phyloP scores from a whole-genome alignment of 2,888 invertebrate genomes.

The Fabriciana adippe region DNA sequence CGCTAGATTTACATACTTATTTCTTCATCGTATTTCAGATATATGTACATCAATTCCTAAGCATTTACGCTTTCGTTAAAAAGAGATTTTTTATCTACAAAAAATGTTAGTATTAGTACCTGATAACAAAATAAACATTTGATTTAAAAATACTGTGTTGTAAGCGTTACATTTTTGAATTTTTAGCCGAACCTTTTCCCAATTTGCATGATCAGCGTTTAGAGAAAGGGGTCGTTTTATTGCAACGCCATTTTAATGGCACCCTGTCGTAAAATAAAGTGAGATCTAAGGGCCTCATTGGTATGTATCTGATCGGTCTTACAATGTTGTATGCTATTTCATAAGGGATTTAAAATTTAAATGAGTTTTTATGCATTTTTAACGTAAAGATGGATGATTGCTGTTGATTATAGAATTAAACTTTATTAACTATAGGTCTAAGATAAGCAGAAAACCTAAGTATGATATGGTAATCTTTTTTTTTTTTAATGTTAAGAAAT shows the following conservation, averaged over 20 bases:
- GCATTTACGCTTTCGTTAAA: too few species aligned
- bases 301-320: constrained; percentile 27
- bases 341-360: constrained; percentile 19
- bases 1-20: too few species aligned
- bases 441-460: too few species aligned
- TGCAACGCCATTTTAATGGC: constrained; percentile 47
- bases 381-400: background rate
- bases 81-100: too few species aligned
- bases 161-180: constrained; percentile 16
- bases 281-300: constrained; percentile 32
- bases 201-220: constrained; percentile 40
- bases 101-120: constrained; percentile 1
- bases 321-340: constrained; percentile 8
- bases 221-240: constrained; percentile 39
- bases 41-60: too few species aligned
- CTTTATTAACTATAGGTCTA: background rate
- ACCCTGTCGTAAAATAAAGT: constrained; percentile 50
- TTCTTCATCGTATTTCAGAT: too few species aligned
- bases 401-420: background rate
- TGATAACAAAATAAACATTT: constrained; percentile 18
- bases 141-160: constrained; percentile 6
- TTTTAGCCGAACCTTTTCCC: constrained; percentile 30
- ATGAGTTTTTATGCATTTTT: background rate
- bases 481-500: background rate
- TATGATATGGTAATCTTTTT: too few species aligned